Base-by-base conservation (phyloP, 2,888 invertebrate species). In the Oscheius onirici region DNA sequence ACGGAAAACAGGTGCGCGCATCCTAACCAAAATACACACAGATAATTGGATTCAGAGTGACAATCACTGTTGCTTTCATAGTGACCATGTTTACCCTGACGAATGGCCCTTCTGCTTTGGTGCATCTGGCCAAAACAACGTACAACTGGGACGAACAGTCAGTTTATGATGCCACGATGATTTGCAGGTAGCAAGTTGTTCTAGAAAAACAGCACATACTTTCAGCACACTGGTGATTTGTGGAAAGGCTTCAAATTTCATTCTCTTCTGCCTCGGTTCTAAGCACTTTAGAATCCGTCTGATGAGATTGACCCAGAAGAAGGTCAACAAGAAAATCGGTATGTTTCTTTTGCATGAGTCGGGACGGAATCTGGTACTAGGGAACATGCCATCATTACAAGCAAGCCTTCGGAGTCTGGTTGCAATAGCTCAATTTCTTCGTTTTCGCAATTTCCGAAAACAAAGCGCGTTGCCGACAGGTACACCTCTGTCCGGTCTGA, bases 71-170 rank as follows among this genome's bases (percentile, higher is more conserved):
- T 2, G 78, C 86, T 0, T 79, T 86, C 69, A 84, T 84, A n/a
- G 85, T 85, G 17, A 84, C 86, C 11, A 83, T 85, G 82, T 86
- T 87, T 74, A 86, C 86, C 10, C 51, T 86, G 26, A 86, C 86
- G 8, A 86, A 86, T 69, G 85, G 84, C 8, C 86, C 86, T 1
- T 86, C 85, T 3, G 86, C 86, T 11, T 70, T 86, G 22, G 77
- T 83, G 24, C 81, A 86, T 69, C 20, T 77, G 11, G 70, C 75
- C 3, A 70, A 73, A 70, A 73, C 73, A 41, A 73, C 74, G 3
- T 76, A 76, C 5, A 70, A 75, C 49, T 46, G 67, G 41, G 40
- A 52, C 17, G 13, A 57, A 20, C 60, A 75, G 24, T 67, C 74
- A 41, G 60, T 74, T 22, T 83, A 83, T 69, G 78, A 83, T 66